Evolutionary conservation across 2,113 vertebrate genomes (phyloP), one percentile per base, ranked within the genome.

Genomic region (Marcusenius ussheri): DNA sequence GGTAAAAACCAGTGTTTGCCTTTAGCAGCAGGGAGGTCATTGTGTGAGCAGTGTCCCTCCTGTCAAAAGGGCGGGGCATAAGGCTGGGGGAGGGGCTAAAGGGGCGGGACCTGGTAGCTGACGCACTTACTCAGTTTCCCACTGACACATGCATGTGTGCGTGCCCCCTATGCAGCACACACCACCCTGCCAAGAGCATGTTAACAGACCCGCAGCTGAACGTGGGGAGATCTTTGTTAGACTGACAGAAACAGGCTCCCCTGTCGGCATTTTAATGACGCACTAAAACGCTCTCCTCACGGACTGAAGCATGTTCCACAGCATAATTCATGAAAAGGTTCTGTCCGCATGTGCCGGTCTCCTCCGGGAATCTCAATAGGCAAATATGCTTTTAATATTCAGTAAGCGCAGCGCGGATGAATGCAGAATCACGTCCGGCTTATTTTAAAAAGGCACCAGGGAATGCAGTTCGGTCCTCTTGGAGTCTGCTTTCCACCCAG

Each of bases 221-320:
- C 4, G 47, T 24, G 50, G 11, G 46, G 42, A 51, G 84, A 11
- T 50, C 45, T 49, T 17, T 21, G 89, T 92, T 93, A 90, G 83
- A 93, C 93, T 92, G 92, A 88, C 11, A 90, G 88, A 80, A 90
- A 89, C 90, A 93, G 94, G 91, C 91, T 62, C 90, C 91, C 92
- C 91, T 86, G 90, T 85, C 89, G 89, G 31, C 70, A 88, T 92
- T 92, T 90, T 91, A 91, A 91, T 91, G 92, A 91, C 70, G 89
- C 90, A 21, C 10, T 91, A 91, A 90, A 86, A 88, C 86, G 91
- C 90, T 89, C 11, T 89, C 35, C 70, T 90, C 87, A 87, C 49
- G 90, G 46, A 86, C 2, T 10, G 80, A 77, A 77, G 80, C 80
- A 58, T 87, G 51, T 85, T 51, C 62, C 31, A 8, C 35, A 6